Base-by-base conservation (phyloP, 2,888 invertebrate species). In the Bombylius discolor region DNA sequence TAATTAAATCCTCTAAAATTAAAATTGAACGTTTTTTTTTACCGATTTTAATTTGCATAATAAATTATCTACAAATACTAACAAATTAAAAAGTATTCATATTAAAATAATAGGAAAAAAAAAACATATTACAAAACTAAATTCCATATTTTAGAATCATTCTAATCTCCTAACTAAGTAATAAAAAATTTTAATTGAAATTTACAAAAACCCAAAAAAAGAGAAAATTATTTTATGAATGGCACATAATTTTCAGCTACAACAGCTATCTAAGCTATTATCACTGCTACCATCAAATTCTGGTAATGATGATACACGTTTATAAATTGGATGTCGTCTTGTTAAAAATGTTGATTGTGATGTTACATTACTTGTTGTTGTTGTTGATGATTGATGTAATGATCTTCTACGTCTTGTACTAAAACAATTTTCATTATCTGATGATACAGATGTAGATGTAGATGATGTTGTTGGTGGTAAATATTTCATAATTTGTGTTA, bases 201-300 rank as follows among this genome's bases (percentile, higher is more conserved):
- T 23, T 23, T 23, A 23, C 23, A 23, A 23, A 23, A 23, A 23
- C 3, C 23, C 23, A 23, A 23, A 23, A 23, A 23, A 23, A 23
- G 3, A 23, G 23, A 23, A 23, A 23, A 23, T 23, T 23, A 23
- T 23, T 23, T 23, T 23, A 23, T 23, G 23, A 9, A 36, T 36
- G 12, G 39, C 12, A 42, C 39, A 42, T 31, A 50, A 51, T 50
- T 48, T 57, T 66, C 63, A 67, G 56, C 65, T 65, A 47, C 64
- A 68, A 53, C 66, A 62, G 54, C 74, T 72, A 58, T 74, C 74
- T 58, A 71, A 72, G 58, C 72, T 72, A 56, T 73, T 74, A 61
- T 73, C 73, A 60, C 70, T 73, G 56, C 65, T 69, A 60, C 66
- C 72, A 52, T 74, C 71, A 61, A 72, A 64, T 9, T 70, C 70